These are phyloP conservation scores for Cyrtorhinus lividipennis DNA, from an alignment of 1,140 invertebrate species.

Conservation along the genomic window DNA sequence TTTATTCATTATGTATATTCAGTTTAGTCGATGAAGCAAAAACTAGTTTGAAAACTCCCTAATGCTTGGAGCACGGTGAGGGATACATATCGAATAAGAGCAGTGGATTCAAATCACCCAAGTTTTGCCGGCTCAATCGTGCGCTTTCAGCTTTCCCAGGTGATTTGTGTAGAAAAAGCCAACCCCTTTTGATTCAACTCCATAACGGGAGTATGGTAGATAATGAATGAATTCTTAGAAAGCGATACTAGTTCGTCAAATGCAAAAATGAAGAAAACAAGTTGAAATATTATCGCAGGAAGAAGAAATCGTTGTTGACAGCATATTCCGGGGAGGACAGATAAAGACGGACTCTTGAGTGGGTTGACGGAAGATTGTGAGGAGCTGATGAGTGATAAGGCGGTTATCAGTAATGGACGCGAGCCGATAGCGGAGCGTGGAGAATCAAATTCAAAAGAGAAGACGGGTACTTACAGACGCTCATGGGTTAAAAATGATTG, in stretches of 20 bases:
- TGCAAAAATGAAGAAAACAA: background rate
- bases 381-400: background rate
- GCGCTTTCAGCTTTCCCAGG: too few relatives aligned
- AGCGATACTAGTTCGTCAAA: background rate
- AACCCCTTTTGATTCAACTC: background rate
- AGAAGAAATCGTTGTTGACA: background rate
- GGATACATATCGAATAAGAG: too few relatives aligned
- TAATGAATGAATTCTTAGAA: background rate
- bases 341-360: background rate
- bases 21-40: too few relatives aligned
- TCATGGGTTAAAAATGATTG: background rate
- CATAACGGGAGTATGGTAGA: background rate
- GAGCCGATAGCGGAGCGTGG: background rate
- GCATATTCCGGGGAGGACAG: background rate
- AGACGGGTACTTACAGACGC: background rate
- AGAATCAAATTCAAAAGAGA: background rate
- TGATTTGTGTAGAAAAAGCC: background rate
- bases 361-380: background rate
- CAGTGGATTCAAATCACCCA: too few relatives aligned
- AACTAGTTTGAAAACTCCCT: too few relatives aligned
- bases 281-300: background rate
- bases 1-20: too few relatives aligned
- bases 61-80: too few relatives aligned
- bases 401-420: background rate
- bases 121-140: too few relatives aligned